phyloP scores from a whole-genome alignment of 2,888 invertebrate genomes.

The Dione juno region DNA sequence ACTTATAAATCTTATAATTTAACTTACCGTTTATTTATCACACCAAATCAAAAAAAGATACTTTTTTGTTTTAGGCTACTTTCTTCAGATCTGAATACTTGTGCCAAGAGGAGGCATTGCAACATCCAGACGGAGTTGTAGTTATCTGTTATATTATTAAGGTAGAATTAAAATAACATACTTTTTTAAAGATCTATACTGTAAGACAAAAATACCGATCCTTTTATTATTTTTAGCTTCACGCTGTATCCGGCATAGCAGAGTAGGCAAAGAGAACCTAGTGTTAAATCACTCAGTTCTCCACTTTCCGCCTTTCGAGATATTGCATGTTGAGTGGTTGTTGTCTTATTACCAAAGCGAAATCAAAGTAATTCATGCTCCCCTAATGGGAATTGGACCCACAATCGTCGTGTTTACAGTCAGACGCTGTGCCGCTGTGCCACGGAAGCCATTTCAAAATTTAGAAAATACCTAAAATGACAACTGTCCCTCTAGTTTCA shows the following conservation, averaged over 20 bases:
- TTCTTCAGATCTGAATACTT: slow-evolving; percentile 84
- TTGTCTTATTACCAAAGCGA: background rate
- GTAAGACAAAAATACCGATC: no score
- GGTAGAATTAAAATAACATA: slow-evolving; percentile 55
- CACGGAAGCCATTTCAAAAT: no score
- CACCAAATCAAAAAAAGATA: no score
- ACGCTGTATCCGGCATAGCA: background rate
- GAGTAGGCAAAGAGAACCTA: background rate
- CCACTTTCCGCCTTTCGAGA: background rate
- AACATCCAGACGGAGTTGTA: slow-evolving; percentile 83
- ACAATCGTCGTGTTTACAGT: no score
- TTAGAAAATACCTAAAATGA: no score
- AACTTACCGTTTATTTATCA: no score
- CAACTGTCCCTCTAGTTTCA: no score
- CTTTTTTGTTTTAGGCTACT: slow-evolving; percentile 59
- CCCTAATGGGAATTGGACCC: background rate
- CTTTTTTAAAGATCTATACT: no score
- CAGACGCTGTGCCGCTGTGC: no score
- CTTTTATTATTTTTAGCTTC: background rate
- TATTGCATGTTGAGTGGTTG: background rate
- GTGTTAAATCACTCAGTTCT: background rate
- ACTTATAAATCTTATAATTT: no score
- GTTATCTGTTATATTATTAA: slow-evolving; percentile 85
- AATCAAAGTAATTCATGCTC: background rate
- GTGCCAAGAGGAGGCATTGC: slow-evolving; percentile 84